These are phyloP conservation scores for Cottoperca gobio DNA, from an alignment of 2,797 vertebrate genomes.

Conservation along the genomic window DNA sequence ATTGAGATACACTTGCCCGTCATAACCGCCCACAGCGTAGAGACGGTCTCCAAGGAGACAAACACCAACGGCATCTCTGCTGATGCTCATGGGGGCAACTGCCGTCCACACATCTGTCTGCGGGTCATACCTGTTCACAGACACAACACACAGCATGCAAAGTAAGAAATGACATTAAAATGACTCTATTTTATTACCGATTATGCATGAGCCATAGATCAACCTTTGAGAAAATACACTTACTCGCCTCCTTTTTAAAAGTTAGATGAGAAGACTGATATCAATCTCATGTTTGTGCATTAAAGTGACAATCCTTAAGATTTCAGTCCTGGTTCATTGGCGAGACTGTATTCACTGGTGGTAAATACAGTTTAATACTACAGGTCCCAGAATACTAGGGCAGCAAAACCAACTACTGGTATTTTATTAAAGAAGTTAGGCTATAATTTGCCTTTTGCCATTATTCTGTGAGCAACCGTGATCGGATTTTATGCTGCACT, in stretches of 20 bases:
- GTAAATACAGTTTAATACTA: too few species aligned
- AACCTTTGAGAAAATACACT: conserved; percentile 1
- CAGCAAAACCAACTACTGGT: too few species aligned
- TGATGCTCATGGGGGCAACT: conserved; percentile 97
- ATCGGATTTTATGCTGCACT: too few species aligned
- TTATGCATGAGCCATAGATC: neutral
- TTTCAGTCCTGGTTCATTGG: too few species aligned
- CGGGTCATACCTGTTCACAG: conserved; percentile 91
- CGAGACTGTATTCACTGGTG: too few species aligned
- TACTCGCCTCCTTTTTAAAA: too few species aligned
- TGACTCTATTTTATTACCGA: neutral
- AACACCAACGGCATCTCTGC: conserved; percentile 96
- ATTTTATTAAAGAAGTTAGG: too few species aligned
- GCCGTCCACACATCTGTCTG: conserved; percentile 98
- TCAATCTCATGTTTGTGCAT: neutral
- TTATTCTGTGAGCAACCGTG: too few species aligned
- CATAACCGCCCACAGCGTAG: conserved; percentile 97
- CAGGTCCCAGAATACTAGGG: too few species aligned
- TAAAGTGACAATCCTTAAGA: too few species aligned
- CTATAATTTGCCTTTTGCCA: too few species aligned
- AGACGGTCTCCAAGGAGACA: conserved; percentile 96
- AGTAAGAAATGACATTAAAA: neutral
- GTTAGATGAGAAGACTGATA: neutral
- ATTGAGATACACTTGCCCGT: conserved; percentile 95
- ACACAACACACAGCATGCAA: conserved; percentile 8